A percentile compares a stretch with the other conserved stretches of the same genome.
These are phyloP conservation scores for Serripes groenlandicus DNA, from an alignment of 2,888 invertebrate genomes.

Conservation along the genomic window DNA sequence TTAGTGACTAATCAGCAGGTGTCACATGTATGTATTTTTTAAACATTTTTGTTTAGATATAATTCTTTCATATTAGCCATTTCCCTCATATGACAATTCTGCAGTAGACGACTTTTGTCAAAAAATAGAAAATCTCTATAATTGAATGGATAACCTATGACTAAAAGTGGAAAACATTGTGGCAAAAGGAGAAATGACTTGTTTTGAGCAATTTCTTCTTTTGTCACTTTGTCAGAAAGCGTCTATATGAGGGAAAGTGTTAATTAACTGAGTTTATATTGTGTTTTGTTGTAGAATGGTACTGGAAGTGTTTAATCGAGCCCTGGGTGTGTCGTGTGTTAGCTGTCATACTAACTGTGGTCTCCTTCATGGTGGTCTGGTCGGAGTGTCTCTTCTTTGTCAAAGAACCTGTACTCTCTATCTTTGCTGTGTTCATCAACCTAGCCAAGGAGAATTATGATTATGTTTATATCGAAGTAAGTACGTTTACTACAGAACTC, in stretches of 20 bases:
- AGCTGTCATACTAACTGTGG: slow-evolving; percentile 89
- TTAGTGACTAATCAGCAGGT: no score
- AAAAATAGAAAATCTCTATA: no score
- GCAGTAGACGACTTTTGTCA: no score
- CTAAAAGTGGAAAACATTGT: background rate
- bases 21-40: no score
- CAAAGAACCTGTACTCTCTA: slow-evolving; percentile 95
- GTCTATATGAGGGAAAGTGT: background rate
- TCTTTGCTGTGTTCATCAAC: slow-evolving; percentile 97
- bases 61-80: no score
- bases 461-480: slow-evolving; percentile 97
- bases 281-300: slow-evolving; percentile 92
- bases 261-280: background rate
- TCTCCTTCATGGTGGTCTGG: slow-evolving; percentile 98
- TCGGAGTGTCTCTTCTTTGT: slow-evolving; percentile 99
- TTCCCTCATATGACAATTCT: no score
- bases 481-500: no score
- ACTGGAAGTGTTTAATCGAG: slow-evolving; percentile 95
- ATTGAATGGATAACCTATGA: no score
- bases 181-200: no score
- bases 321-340: slow-evolving; percentile 92
- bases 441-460: slow-evolving; percentile 93
- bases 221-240: background rate
- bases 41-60: no score
- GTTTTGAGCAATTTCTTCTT: background rate